phyloP scores from a whole-genome alignment of 2,113 vertebrate genomes.

The Mellivora capensis region DNA sequence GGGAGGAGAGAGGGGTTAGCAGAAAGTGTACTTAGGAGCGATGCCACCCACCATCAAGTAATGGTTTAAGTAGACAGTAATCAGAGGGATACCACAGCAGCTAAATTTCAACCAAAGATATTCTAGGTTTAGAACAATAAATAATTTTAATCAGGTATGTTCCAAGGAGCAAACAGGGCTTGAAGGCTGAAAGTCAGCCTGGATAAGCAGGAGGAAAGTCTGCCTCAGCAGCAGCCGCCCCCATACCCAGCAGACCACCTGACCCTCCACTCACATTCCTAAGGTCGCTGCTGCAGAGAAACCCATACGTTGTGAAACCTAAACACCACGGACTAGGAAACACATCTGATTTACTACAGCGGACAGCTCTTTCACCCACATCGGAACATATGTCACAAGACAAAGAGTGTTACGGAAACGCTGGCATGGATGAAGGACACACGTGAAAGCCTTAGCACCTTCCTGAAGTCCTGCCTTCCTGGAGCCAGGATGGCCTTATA shows the following conservation, averaged over 20 bases:
- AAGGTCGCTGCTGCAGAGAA: background rate
- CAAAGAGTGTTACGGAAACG: background rate
- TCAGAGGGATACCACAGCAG: conserved; percentile 73
- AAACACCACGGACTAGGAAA: background rate
- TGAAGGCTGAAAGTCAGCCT: conserved; percentile 7
- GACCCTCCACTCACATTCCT: background rate
- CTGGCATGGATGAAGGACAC: background rate
- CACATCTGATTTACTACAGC: conserved; percentile 8
- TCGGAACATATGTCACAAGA: background rate
- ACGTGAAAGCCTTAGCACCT: background rate
- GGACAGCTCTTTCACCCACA: conserved; percentile 11
- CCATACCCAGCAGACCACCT: background rate
- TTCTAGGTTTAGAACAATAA: conserved; percentile 79
- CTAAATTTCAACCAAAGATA: conserved; percentile 76
- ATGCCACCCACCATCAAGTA: conserved; percentile 76
- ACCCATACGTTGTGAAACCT: background rate
- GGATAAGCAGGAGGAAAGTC: background rate
- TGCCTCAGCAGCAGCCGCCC: background rate
- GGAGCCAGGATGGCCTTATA: conserved; percentile 25
- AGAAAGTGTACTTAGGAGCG: conserved; percentile 74
- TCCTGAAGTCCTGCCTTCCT: background rate
- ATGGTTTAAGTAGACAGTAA: conserved; percentile 77
- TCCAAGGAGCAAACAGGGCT: conserved; percentile 61
- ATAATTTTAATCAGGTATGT: conserved; percentile 70
- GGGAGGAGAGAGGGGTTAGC: conserved; percentile 62